phyloP scores from a whole-genome alignment of 92 coral and sea anemone species.

The Porites cylindrica region DNA sequence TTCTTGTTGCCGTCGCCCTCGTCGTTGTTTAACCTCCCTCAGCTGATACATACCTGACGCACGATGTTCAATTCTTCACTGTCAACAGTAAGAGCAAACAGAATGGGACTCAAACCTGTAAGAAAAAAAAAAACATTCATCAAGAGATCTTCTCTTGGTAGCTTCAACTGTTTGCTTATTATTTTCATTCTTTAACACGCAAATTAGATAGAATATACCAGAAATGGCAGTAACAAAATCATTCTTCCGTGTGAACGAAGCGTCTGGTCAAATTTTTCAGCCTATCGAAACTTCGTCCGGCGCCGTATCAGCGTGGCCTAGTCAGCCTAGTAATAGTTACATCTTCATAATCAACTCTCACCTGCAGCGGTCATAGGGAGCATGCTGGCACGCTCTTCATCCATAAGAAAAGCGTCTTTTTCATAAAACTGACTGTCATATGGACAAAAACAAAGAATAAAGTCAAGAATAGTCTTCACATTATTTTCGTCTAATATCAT shows the following conservation, averaged over 20 bases:
- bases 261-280: too few species aligned
- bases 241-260: too few species aligned
- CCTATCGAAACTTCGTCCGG: too few species aligned
- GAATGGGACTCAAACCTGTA: conserved; percentile 89
- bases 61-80: conserved; percentile 87
- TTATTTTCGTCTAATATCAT: too few species aligned
- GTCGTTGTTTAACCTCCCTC: neutral
- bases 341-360: neutral
- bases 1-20: too few species aligned
- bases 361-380: conserved; percentile 99
- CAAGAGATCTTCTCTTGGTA: neutral
- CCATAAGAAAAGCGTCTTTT: conserved; percentile 88
- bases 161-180: neutral
- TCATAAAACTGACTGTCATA: conserved; percentile 82
- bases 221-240: too few species aligned
- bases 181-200: neutral
- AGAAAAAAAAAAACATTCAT: neutral
- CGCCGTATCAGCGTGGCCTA: too few species aligned
- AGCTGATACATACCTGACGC: conserved; percentile 68
- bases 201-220: too few species aligned
- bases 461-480: neutral
- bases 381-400: conserved; percentile 97
- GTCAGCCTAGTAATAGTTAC: too few species aligned
- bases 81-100: conserved; percentile 96
- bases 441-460: conserved; percentile 4